Conservation (phyloP, 2,797 vertebrate species). For the Semaprochilodus insignis region DNA sequence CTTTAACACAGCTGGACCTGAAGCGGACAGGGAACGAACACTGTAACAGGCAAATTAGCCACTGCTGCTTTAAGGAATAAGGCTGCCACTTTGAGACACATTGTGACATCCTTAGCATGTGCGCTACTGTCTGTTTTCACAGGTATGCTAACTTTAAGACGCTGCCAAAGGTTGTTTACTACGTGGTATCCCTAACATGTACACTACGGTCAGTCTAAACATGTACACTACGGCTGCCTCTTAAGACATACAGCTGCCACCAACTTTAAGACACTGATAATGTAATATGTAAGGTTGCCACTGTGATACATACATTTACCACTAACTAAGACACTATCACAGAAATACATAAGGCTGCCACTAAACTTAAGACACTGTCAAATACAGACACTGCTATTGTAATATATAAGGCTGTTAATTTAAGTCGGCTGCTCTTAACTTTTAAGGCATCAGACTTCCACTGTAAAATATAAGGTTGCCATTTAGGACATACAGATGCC, state of each 20-base stretch:
- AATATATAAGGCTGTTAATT: too few species aligned
- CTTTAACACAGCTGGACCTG: conserved; percentile 48
- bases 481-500: too few species aligned
- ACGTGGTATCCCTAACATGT: background rate
- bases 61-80: background rate
- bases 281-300: background rate
- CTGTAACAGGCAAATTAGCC: conserved; percentile 8
- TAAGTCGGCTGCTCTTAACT: too few species aligned
- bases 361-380: background rate
- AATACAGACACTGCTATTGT: too few species aligned
- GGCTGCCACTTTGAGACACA: background rate
- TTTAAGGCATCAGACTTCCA: background rate
- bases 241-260: too few species aligned
- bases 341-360: background rate
- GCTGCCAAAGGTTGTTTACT: background rate
- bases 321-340: too few species aligned
- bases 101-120: background rate
- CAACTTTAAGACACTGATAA: background rate
- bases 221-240: background rate
- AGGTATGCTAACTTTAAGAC: background rate
- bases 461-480: background rate
- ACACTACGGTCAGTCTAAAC: background rate
- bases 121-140: background rate
- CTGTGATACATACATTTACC: background rate
- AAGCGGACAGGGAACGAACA: conserved; percentile 16